Percentiles rank a stretch among this genome's conserved stretches.
Evolutionary conservation across 2,888 invertebrate species (phyloP).

Genomic region (Amphipyra tragopoginis): DNA sequence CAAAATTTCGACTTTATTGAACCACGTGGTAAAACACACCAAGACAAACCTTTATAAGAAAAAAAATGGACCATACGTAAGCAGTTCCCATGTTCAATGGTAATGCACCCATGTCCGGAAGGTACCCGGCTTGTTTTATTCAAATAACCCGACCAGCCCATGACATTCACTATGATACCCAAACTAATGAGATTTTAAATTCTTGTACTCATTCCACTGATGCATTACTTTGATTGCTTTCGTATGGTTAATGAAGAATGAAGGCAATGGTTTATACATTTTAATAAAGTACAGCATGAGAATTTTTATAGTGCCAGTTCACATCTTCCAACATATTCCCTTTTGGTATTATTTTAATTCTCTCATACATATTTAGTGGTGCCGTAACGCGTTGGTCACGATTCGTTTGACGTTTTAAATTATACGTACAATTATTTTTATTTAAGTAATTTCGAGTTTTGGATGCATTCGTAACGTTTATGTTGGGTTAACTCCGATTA

Average conservation of each 20-base stretch:
- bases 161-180: slow-evolving; percentile 60
- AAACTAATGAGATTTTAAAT: slow-evolving; percentile 1
- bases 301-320: slow-evolving; percentile 23
- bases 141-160: slow-evolving; percentile 76
- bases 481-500: slow-evolving; percentile 52
- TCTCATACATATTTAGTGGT: slow-evolving; percentile 81
- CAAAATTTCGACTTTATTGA: slow-evolving; percentile 3
- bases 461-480: slow-evolving; percentile 39
- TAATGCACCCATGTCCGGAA: slow-evolving; percentile 70
- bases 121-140: slow-evolving; percentile 75
- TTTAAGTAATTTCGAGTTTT: slow-evolving; percentile 52
- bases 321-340: slow-evolving; percentile 55
- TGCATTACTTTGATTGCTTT: background rate
- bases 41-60: slow-evolving; percentile 48
- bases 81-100: slow-evolving; percentile 67
- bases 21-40: background rate
- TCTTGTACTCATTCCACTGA: slow-evolving; percentile 23
- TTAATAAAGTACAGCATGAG: background rate
- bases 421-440: slow-evolving; percentile 64
- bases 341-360: slow-evolving; percentile 81
- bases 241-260: background rate
- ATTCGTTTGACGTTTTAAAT: slow-evolving; percentile 66
- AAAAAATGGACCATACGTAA: slow-evolving; percentile 58
- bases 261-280: slow-evolving; percentile 19
- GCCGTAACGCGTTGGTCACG: slow-evolving; percentile 74